Conservation (phyloP, 1,140 invertebrate genomes). For the Halesus radiatus region DNA sequence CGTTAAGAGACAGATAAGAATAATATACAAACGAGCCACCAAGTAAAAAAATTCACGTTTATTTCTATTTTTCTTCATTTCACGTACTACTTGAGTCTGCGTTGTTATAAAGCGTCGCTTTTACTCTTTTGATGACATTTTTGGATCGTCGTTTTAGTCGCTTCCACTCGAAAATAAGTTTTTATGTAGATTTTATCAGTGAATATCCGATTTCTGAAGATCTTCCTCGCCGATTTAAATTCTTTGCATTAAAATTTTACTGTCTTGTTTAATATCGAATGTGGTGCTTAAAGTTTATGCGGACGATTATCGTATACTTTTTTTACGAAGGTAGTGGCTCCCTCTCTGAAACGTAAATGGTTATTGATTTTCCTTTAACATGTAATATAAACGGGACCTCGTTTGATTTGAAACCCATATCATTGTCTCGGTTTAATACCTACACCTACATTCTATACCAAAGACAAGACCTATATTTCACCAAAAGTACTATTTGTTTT, state of each 20-base stretch:
- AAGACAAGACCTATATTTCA: too few species aligned
- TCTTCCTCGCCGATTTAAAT: not conserved
- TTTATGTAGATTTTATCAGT: slow-evolving; percentile 57
- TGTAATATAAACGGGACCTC: too few species aligned
- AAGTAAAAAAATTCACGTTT: not conserved
- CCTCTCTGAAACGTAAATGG: too few species aligned
- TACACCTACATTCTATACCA: too few species aligned
- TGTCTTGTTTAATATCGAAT: not conserved
- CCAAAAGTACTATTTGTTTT: too few species aligned
- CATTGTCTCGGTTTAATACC: too few species aligned
- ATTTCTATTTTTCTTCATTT: too few species aligned
- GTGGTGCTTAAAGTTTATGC: not conserved
- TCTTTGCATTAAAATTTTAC: slow-evolving; percentile 1
- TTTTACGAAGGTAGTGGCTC: not conserved
- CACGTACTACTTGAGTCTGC: too few species aligned
- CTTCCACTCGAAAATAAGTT: slow-evolving; percentile 48
- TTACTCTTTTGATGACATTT: not conserved
- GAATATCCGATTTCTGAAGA: slow-evolving; percentile 15
- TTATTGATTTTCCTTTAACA: too few species aligned
- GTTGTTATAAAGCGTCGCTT: not conserved
- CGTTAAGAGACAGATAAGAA: slow-evolving; percentile 17
- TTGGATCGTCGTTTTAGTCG: not conserved
- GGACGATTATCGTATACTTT: not conserved
- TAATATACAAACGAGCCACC: not conserved
- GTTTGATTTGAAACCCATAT: too few species aligned